Evolutionary conservation across 2,797 vertebrate genomes (phyloP), one percentile per base, ranked within the genome.

Genomic region (Silurus aristotelis): DNA sequence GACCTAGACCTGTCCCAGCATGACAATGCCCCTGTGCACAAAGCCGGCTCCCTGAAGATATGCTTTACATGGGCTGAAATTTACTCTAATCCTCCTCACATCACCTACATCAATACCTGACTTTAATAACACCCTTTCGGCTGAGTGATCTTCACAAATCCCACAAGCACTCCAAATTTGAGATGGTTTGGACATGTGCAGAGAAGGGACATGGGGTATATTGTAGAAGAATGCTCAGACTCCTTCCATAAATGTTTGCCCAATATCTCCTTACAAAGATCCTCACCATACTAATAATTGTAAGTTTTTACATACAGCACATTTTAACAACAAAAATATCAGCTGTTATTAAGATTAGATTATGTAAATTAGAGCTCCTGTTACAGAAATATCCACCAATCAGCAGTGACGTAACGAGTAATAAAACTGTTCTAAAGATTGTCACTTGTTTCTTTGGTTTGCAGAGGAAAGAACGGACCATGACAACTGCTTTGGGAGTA

Each of bases 401-500:
- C n/a, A 55, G 72, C 22, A 17, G 48, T 20, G 46, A 22, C 12
- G 2, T 72, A 48, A n/a, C 2, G 12, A 73, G 22, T 73, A n/a
- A n/a, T 27, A 55, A 56, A 19, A 76, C 52, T 31, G 52, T 75
- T 75, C 3, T 20, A 20, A 58, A 17, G 6, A 56, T 76, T 5
- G 12, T 27, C 13, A 25, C 46, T 25, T 75, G 9, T 56, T 60
- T 58, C 10, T 22, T 38, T 77, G 20, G 20, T 14, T 64, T 80
- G 43, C 22, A 80, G 78, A 64, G 13, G 22, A 66, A 48, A 2
- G 22, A 25, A 46, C n/a, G 77, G 31, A 1, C 1, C 38, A 2
- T 5, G 60, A 79, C 76, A 22, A 79, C 77, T 80, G 78, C 43
- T 80, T 66, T 66, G 43, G 7, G 8, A 25, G 78, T 80, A 43